phyloP scores from a whole-genome alignment of 2,888 invertebrate species.

The Leuctra nigra region DNA sequence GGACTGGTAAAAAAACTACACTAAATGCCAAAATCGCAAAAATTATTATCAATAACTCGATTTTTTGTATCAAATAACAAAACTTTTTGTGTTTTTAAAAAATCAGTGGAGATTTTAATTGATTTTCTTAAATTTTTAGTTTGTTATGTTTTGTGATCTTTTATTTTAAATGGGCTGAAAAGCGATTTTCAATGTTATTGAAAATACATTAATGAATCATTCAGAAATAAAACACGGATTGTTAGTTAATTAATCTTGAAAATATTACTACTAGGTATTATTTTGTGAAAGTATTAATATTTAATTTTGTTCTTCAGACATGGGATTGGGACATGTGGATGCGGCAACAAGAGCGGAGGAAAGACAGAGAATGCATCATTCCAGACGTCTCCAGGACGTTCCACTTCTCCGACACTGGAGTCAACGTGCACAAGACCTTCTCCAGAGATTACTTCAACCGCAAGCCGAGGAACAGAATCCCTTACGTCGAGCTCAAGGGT shows the following conservation, averaged over 20 bases:
- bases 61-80: constrained; percentile 42
- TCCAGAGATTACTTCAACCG: constrained; percentile 52
- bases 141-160: no score
- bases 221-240: no score
- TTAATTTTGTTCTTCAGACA: no score
- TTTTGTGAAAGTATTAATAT: no score
- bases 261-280: no score
- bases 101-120: no score
- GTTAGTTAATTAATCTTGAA: no score
- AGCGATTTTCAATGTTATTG: no score
- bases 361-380: constrained; percentile 49
- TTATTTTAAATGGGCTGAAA: no score
- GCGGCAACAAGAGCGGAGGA: constrained; percentile 46
- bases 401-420: constrained; percentile 52
- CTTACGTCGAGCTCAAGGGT: constrained; percentile 44
- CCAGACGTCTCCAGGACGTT: constrained; percentile 53
- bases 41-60: constrained; percentile 51
- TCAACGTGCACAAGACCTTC: constrained; percentile 54
- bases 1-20: constrained; percentile 49
- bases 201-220: no score
- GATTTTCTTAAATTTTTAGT: no score
- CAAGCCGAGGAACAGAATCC: constrained; percentile 46
- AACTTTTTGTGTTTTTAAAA: no score
- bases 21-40: constrained; percentile 49
- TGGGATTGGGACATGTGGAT: constrained; percentile 62